A percentile compares a stretch with the other conserved stretches of the same genome.
Evolutionary conservation across 2,113 vertebrate genomes (phyloP).

Genomic region (Sus scrofa): T2T-Sscrofa CM000816.6:12814001-12814500

Average conservation of each 20-base stretch:
- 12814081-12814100: no score
- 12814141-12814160: no score
- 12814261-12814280: neutral
- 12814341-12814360: constrained; percentile 40
- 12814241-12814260: neutral
- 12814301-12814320: constrained; percentile 18
- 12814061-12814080: neutral
- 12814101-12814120: no score
- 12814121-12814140: no score
- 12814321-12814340: neutral
- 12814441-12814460: constrained; percentile 65
- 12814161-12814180: neutral
- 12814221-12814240: neutral
- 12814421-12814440: constrained; percentile 45
- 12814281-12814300: constrained; percentile 3
- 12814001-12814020: neutral
- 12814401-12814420: constrained; percentile 57
- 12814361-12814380: constrained; percentile 43
- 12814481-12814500: constrained; percentile 66
- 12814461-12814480: constrained; percentile 58
- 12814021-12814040: neutral
- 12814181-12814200: neutral
- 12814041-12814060: neutral
- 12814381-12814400: neutral
- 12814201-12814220: neutral